Conservation (phyloP, 2,888 invertebrate species). For the Ptilodon capucinus region DNA sequence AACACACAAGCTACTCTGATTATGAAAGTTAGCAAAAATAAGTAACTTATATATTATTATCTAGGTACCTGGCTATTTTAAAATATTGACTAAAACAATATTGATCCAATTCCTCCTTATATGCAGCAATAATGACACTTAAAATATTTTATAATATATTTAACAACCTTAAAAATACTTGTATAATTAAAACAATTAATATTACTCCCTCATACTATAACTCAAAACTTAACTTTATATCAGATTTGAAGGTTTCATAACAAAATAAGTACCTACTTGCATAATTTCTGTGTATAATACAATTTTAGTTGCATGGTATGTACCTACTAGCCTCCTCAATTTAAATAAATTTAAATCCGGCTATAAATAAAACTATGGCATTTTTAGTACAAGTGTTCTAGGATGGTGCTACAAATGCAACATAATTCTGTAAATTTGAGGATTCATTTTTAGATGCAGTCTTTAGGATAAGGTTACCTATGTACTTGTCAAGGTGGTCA, state of each 20-base stretch:
- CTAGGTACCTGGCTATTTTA: background rate
- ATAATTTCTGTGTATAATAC: no score
- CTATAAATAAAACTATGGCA: no score
- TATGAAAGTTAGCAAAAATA: no score
- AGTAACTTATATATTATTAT: no score
- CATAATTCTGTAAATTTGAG: no score
- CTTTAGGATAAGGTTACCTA: constrained; percentile 34
- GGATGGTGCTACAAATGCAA: constrained; percentile 6
- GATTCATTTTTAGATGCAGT: constrained; percentile 60
- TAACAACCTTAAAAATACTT: background rate
- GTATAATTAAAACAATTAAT: background rate
- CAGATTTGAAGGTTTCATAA: background rate
- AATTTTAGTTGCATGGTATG: no score
- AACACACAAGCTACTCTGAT: constrained; percentile 13
- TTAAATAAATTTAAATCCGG: no score
- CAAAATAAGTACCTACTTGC: background rate
- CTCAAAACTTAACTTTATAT: background rate
- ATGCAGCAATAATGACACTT: background rate
- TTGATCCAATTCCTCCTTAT: constrained; percentile 4
- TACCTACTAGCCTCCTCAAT: no score
- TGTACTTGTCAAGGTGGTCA: constrained; percentile 45
- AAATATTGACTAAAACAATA: constrained; percentile 11
- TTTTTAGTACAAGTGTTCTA: background rate
- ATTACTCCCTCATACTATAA: no score
- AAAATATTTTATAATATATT: background rate